phyloP scores from a whole-genome alignment of 2,888 invertebrate species.

The Aphidius colemani region DNA sequence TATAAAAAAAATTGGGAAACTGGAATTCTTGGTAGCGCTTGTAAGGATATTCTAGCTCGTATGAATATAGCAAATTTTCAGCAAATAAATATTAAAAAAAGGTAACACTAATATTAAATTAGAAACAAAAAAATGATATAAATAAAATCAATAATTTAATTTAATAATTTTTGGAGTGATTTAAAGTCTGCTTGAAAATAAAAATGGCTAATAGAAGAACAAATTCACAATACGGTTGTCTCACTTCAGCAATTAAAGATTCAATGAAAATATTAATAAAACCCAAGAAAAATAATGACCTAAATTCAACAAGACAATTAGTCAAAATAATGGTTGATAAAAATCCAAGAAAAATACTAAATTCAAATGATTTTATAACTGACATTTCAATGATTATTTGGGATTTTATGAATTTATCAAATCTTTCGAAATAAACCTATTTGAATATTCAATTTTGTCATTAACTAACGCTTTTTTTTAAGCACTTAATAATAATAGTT shows the following conservation, averaged over 20 bases:
- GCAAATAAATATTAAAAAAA: slow-evolving; percentile 32
- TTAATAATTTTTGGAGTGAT: slow-evolving; percentile 29
- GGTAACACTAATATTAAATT: slow-evolving; percentile 24
- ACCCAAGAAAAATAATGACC: not conserved
- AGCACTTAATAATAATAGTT: too few relatives aligned
- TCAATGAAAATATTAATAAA: slow-evolving; percentile 29
- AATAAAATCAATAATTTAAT: slow-evolving; percentile 10
- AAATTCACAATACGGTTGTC: not conserved
- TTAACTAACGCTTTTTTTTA: too few relatives aligned
- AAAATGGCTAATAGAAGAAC: slow-evolving; percentile 24
- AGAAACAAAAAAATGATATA: slow-evolving; percentile 7
- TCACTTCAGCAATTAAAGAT: slow-evolving; percentile 36
- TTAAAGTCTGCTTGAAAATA: slow-evolving; percentile 31
- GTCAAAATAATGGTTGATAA: not conserved
- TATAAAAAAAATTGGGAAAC: slow-evolving; percentile 28
- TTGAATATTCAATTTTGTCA: too few relatives aligned
- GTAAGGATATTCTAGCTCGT: slow-evolving; percentile 36
- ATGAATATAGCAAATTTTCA: slow-evolving; percentile 36
- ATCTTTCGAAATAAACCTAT: slow-evolving; percentile 12
- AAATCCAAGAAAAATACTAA: slow-evolving; percentile 16
- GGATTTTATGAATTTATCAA: slow-evolving; percentile 39
- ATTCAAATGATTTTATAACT: slow-evolving; percentile 34
- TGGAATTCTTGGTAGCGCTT: slow-evolving; percentile 36
- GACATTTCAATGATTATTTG: slow-evolving; percentile 40
- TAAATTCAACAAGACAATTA: not conserved